A percentile compares a stretch with the other conserved stretches of the same genome.
Evolutionary conservation across 2,113 vertebrate species (phyloP).

Genomic region (Malaclemys terrapin): DNA sequence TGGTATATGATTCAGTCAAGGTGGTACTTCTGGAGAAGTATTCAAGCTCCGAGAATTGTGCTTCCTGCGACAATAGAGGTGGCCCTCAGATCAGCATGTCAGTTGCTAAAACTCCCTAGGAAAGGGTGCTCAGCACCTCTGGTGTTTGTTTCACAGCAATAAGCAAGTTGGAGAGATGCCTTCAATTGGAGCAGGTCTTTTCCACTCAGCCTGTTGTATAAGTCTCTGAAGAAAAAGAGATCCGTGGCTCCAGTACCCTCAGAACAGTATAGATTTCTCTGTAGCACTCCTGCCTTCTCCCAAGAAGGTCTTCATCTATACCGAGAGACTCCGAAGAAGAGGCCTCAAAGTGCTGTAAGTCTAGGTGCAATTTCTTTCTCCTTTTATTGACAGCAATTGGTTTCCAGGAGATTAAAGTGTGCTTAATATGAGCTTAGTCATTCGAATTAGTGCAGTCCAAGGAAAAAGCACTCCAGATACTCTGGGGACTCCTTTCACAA

Average conservation of each 20-base stretch:
- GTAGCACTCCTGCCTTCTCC: neutral
- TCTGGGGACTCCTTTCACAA: neutral
- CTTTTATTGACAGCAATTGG: neutral
- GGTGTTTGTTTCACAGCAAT: neutral
- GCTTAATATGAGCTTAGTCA: neutral
- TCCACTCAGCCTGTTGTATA: neutral
- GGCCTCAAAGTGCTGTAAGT: neutral
- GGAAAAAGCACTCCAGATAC: neutral
- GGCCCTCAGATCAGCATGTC: neutral
- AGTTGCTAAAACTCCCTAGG: neutral
- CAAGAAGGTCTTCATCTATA: neutral
- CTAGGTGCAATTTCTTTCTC: neutral
- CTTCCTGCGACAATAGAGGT: neutral
- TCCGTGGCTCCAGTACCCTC: neutral
- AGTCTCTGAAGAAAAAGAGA: neutral
- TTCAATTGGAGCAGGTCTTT: neutral
- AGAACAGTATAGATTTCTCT: neutral
- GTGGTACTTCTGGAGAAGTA: neutral
- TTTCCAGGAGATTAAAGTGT: neutral
- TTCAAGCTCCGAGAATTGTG: neutral
- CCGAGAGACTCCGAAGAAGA: neutral
- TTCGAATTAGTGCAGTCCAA: neutral
- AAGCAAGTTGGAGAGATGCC: neutral
- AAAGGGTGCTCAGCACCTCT: fast-evolving
- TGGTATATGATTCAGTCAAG: neutral